Evolutionary conservation across 2,888 invertebrate genomes (phyloP).

Genomic region (Pardosa pseudoannulata): DNA sequence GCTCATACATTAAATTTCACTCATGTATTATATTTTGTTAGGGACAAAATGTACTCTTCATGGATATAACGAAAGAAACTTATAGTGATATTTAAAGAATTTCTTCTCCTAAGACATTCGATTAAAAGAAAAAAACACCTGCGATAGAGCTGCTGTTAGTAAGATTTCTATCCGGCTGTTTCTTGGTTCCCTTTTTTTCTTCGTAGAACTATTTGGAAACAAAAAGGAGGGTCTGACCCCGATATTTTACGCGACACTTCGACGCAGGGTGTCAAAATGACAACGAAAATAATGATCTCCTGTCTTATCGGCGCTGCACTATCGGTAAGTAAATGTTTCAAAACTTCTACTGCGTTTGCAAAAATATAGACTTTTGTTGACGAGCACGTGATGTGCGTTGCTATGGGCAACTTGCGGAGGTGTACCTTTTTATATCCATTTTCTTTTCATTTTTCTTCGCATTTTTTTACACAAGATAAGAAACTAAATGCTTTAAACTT

Average conservation of each 20-base stretch:
- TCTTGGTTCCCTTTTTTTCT: neutral
- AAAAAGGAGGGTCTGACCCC: neutral
- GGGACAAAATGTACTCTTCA: neutral
- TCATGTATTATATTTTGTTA: too few species aligned
- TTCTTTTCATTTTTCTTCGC: slow-evolving; percentile 21
- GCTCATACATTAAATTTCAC: too few species aligned
- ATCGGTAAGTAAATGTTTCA: slow-evolving; percentile 68
- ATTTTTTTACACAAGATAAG: neutral
- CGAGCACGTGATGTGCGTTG: slow-evolving; percentile 57
- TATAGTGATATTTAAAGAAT: neutral
- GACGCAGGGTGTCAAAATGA: slow-evolving; percentile 38
- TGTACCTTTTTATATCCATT: slow-evolving; percentile 10
- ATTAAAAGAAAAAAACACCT: neutral
- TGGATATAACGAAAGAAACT: neutral
- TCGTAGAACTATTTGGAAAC: neutral
- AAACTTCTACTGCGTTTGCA: slow-evolving; percentile 47
- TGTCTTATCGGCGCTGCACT: slow-evolving; percentile 47
- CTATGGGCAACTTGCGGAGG: slow-evolving; percentile 53
- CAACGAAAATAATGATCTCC: slow-evolving; percentile 47
- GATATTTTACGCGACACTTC: slow-evolving; percentile 33
- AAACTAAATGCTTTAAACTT: too few species aligned
- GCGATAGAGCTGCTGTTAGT: neutral
- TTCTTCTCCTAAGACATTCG: neutral
- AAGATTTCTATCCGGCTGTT: neutral
- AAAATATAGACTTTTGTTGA: slow-evolving; percentile 66